Percentiles rank a stretch among this genome's conserved stretches.
Conservation (phyloP, 2,888 invertebrate genomes). For the Pheosia gnoma region DNA sequence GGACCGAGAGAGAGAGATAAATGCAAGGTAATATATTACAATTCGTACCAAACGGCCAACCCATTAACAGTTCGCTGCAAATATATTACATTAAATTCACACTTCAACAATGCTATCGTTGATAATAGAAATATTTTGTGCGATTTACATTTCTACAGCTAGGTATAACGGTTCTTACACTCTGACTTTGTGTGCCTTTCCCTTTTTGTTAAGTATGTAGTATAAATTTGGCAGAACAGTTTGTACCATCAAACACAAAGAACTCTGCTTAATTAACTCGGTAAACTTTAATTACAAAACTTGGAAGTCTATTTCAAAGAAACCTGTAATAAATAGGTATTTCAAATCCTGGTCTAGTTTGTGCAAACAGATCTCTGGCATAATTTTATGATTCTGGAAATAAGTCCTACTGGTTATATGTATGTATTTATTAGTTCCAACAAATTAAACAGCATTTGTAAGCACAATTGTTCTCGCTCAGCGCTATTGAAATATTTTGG, state of each 20-base stretch:
- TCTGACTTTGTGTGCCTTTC: too few relatives aligned
- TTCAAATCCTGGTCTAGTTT: background rate
- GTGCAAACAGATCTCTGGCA: background rate
- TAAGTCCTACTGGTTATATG: background rate
- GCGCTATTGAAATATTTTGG: slow-evolving; percentile 3
- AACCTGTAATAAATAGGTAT: background rate
- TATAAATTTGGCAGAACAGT: too few relatives aligned
- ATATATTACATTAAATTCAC: slow-evolving; percentile 70
- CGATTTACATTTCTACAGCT: too few relatives aligned
- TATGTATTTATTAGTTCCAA: background rate
- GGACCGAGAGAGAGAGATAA: slow-evolving; percentile 67
- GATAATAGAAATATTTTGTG: background rate
- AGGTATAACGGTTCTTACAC: too few relatives aligned
- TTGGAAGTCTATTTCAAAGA: slow-evolving; percentile 5
- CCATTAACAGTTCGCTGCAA: slow-evolving; percentile 66
- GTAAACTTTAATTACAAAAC: slow-evolving; percentile 10
- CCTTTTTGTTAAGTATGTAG: too few relatives aligned
- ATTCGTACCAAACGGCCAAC: slow-evolving; percentile 61
- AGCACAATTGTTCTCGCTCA: background rate
- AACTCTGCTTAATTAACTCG: slow-evolving; percentile 13
- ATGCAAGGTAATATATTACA: slow-evolving; percentile 75
- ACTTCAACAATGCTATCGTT: slow-evolving; percentile 55
- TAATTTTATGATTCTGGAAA: background rate
- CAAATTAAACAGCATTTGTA: slow-evolving; percentile 1
- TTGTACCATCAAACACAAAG: too few relatives aligned